These are phyloP conservation scores for Peucedramus taeniatus DNA, from an alignment of 2,113 vertebrate genomes.

Conservation along the genomic window DNA sequence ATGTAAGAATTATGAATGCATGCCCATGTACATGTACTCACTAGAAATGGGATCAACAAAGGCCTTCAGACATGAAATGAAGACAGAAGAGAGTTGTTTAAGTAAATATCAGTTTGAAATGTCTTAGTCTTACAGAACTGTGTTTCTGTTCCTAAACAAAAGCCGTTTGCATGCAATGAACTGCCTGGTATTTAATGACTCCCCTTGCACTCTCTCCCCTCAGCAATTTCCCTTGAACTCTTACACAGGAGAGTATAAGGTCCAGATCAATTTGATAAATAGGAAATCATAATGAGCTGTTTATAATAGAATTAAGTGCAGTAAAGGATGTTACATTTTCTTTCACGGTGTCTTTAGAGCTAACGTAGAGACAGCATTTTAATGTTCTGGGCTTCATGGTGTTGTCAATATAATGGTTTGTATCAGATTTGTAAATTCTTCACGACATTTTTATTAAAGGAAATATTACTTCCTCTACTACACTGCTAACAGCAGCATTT, in stretches of 20 bases:
- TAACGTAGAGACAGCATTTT: neutral
- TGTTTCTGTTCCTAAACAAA: neutral
- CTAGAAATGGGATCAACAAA: neutral
- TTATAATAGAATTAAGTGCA: neutral
- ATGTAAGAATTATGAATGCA: neutral
- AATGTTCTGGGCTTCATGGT: neutral
- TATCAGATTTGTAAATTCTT: neutral
- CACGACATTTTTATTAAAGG: neutral
- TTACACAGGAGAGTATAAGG: neutral
- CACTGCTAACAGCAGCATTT: neutral
- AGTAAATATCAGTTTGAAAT: neutral
- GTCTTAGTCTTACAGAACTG: neutral
- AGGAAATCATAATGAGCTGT: neutral
- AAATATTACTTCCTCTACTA: neutral
- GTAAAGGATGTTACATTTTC: neutral
- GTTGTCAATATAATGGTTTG: neutral
- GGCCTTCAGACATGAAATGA: neutral
- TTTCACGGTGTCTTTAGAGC: neutral
- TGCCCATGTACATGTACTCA: fast-evolving
- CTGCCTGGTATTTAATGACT: neutral
- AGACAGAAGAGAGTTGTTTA: neutral
- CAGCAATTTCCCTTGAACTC: neutral
- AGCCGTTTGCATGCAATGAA: neutral
- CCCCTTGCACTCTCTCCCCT: neutral
- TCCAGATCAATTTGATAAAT: neutral